Evolutionary conservation across 2,888 invertebrate genomes (phyloP).

Genomic region (Latrodectus elegans): DNA sequence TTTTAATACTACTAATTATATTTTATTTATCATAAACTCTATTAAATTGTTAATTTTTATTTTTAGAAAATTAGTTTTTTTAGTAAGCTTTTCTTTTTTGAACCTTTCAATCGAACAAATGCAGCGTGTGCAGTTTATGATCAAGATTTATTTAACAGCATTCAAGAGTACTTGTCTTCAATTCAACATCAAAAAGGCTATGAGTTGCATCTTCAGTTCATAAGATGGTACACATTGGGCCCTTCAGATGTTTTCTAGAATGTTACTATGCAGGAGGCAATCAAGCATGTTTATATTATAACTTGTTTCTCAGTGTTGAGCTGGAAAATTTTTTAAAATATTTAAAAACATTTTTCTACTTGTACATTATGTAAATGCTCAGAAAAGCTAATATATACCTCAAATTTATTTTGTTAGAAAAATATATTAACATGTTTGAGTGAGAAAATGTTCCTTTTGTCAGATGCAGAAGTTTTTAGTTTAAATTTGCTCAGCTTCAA

Average conservation of each 20-base stretch:
- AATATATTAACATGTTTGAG: conserved; percentile 8
- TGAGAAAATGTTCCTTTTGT: conserved; percentile 27
- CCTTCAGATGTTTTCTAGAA: neutral
- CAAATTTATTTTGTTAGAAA: conserved; percentile 38
- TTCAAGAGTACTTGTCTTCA: conserved; percentile 58
- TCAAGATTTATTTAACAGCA: conserved; percentile 56
- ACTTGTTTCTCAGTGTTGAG: neutral
- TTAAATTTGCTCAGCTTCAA: conserved; percentile 27
- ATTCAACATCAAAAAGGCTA: conserved; percentile 46
- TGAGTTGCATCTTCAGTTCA: conserved; percentile 28
- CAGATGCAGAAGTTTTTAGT: conserved; percentile 38
- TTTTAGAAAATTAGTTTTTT: too few relatives aligned
- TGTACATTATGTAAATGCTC: conserved; percentile 18
- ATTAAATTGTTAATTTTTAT: too few relatives aligned
- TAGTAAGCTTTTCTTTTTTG: neutral
- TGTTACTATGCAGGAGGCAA: neutral
- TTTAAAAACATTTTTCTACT: conserved; percentile 7
- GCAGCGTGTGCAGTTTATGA: conserved; percentile 68
- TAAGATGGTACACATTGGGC: neutral
- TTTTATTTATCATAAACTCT: too few relatives aligned
- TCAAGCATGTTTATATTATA: neutral
- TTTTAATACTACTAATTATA: too few relatives aligned
- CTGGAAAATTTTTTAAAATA: neutral
- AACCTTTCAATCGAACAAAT: conserved; percentile 67
- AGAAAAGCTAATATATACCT: conserved; percentile 26